Base-by-base conservation (phyloP, 2,797 vertebrate genomes). In the Danio choprae region DNA sequence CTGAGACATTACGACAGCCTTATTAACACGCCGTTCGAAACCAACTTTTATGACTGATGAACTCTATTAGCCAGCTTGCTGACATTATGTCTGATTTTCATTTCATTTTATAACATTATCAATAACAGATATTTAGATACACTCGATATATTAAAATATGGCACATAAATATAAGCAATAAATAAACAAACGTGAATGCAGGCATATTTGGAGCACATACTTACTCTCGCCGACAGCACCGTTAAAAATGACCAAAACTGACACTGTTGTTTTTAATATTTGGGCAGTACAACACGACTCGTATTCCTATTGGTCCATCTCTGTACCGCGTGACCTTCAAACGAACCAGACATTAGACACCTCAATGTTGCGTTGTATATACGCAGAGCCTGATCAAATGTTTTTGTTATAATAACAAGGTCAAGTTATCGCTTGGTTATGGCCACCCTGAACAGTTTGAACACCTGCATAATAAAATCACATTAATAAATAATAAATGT, bases 211-310 rank as follows among this genome's bases (percentile, higher is more conserved):
- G 1, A 22, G 20, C 6, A 8, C 4, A 46, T 43, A 79, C 65
- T 71, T 60, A 70, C 77, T 29, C 12, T 44, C 8, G 10, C 6
- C 62, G 67, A 60, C 67, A 29, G 56, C 56, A 6, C 36, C 8
- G 40, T 64, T 15, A 36, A 56, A n/a, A 50, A 72, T 38, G 15
- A 48, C n/a, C 15, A 48, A 76, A 83, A 65, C 44, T 16, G 67
- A 64, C 22, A 41, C 75, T 41, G 74, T 48, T 71, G 79, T 84
- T 75, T 83, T 83, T 68, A 80, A 79, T 79, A 53, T 77, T 81
- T 75, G 15, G 63, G 55, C 78, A 40, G 82, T 74, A 77, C 83
- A 86, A 84, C 85, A 86, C 85, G 85, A 86, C 77, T 82, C 85
- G 73, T 81, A 81, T 79, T 36, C 50, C 44, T 43, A 81, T 83